Evolutionary conservation across 2,113 vertebrate genomes (phyloP).

Genomic region (Hippoglossus stenolepis): DNA sequence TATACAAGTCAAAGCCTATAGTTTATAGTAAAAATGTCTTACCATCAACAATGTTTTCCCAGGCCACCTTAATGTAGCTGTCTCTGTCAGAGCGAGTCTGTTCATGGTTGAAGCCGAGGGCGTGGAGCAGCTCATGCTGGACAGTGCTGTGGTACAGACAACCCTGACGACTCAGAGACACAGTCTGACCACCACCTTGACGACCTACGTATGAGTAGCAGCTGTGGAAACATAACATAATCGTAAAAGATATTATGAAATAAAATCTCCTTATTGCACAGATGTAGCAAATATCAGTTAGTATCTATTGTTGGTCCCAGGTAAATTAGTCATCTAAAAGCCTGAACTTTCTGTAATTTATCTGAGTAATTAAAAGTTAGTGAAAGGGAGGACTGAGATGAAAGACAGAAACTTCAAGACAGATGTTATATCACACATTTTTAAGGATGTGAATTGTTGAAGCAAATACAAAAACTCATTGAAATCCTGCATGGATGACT

Average conservation of each 20-base stretch:
- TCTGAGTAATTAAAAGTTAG: background rate
- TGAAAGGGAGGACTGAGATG: background rate
- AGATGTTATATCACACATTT: background rate
- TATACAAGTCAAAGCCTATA: too few relatives aligned
- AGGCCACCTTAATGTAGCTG: slow-evolving; percentile 63
- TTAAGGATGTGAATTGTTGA: too few relatives aligned
- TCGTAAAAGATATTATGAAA: background rate
- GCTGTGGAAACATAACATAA: slow-evolving; percentile 36
- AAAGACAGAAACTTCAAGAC: background rate
- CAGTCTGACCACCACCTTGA: slow-evolving; percentile 57
- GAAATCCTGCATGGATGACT: too few relatives aligned
- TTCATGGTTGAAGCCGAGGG: slow-evolving; percentile 82
- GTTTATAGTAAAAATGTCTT: background rate
- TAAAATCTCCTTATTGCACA: too few relatives aligned
- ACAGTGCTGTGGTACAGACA: slow-evolving; percentile 70
- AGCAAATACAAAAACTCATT: too few relatives aligned
- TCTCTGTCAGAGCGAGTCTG: slow-evolving; percentile 81
- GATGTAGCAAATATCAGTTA: too few relatives aligned
- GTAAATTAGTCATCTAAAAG: background rate
- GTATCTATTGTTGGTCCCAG: too few relatives aligned
- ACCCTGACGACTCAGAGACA: slow-evolving; percentile 69
- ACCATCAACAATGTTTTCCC: slow-evolving; percentile 71
- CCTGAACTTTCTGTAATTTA: too few relatives aligned
- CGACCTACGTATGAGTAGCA: slow-evolving; percentile 77
- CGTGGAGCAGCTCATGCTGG: slow-evolving; percentile 81